These are phyloP conservation scores for Scomberomorus guttatus DNA, from an alignment of 2,797 vertebrate genomes.

Conservation along the genomic window DNA sequence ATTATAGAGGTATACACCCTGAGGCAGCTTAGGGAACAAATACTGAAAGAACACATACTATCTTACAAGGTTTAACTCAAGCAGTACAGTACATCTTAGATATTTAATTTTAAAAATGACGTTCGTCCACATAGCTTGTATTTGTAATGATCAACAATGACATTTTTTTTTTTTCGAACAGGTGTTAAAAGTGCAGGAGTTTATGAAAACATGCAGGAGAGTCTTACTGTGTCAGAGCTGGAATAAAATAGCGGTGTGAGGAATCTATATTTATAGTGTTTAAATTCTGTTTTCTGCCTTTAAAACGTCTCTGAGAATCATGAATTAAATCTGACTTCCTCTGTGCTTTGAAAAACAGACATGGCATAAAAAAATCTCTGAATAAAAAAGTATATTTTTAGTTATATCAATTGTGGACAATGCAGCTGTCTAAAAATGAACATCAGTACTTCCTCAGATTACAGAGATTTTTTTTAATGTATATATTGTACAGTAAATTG, in stretches of 20 bases:
- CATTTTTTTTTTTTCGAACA: not conserved
- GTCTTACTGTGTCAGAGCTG: not conserved
- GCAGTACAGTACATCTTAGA: not conserved
- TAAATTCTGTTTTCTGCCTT: not conserved
- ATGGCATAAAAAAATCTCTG: not conserved
- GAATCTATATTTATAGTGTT: not conserved
- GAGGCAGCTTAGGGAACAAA: not conserved
- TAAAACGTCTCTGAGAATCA: not conserved
- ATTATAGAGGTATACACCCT: not conserved
- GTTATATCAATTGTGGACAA: no score
- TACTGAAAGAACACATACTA: constrained; percentile 1
- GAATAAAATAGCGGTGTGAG: not conserved
- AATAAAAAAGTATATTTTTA: not conserved
- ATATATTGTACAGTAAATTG: not conserved
- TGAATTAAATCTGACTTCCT: not conserved
- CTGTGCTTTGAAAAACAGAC: not conserved
- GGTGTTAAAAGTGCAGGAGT: not conserved
- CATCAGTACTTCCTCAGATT: no score
- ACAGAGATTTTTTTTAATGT: no score
- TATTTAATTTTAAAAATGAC: not conserved
- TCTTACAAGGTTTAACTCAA: not conserved
- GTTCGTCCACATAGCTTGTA: not conserved
- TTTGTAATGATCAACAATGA: not conserved
- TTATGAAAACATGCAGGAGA: not conserved
- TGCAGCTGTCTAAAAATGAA: no score